Conservation (phyloP, 2,113 vertebrate species). For the Cyphomyrus discorhynchus region DNA sequence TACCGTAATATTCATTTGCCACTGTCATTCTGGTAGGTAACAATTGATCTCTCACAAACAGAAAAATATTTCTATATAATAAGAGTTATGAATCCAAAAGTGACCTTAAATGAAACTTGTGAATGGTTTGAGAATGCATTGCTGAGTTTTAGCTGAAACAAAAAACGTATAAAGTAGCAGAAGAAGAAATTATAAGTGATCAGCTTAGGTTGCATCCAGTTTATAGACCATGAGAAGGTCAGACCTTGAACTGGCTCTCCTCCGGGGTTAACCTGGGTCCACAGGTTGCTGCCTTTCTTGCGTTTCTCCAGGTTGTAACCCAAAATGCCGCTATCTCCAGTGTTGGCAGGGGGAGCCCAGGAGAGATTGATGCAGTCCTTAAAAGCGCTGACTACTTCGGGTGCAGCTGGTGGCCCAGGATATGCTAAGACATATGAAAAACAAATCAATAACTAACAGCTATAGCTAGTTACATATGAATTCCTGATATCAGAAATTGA, state of each 20-base stretch:
- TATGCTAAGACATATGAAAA: conserved; percentile 49
- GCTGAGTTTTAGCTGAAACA: background rate
- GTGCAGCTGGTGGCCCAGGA: conserved; percentile 65
- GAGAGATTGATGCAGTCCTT: conserved; percentile 63
- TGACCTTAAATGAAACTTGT: background rate
- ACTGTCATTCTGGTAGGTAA: background rate
- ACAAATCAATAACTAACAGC: background rate
- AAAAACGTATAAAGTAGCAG: background rate
- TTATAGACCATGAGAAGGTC: background rate
- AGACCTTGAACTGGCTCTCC: conserved; percentile 63
- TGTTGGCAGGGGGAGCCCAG: conserved; percentile 69
- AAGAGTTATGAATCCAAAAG: background rate
- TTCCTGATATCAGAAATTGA: background rate
- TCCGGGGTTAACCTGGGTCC: conserved; percentile 62
- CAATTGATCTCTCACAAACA: background rate
- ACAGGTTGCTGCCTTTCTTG: conserved; percentile 70
- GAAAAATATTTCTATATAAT: background rate
- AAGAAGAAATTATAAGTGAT: background rate
- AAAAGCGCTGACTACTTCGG: conserved; percentile 62
- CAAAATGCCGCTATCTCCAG: conserved; percentile 60
- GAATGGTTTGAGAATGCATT: background rate
- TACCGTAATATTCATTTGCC: background rate
- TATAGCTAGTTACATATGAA: background rate
- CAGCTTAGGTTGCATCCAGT: background rate
- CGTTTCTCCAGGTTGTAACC: conserved; percentile 81